These are phyloP conservation scores for Geopemphigus sp. DNA, from an alignment of 1,140 invertebrate genomes.

Conservation along the genomic window DNA sequence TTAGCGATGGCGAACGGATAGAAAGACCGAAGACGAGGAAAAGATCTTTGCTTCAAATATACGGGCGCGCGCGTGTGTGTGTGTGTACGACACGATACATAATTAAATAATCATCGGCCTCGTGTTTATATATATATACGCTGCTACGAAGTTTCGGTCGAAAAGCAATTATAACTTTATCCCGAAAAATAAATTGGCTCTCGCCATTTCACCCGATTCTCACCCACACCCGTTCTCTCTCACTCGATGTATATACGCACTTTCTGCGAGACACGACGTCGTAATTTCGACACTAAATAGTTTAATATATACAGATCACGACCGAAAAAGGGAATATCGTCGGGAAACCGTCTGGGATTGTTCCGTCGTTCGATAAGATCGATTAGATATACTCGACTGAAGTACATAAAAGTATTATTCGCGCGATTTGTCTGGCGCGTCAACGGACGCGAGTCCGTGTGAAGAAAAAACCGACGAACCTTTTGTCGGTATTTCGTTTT, in stretches of 20 bases:
- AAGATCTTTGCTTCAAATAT: not conserved
- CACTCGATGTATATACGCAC: not conserved
- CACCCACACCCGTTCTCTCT: no score
- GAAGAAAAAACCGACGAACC: no score
- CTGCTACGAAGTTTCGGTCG: constrained; percentile 19
- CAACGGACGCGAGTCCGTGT: no score
- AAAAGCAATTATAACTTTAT: constrained; percentile 37
- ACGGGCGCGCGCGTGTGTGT: no score
- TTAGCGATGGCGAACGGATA: constrained; percentile 6
- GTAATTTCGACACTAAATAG: constrained; percentile 24
- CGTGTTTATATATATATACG: no score
- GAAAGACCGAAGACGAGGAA: not conserved
- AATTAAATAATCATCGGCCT: constrained; percentile 36
- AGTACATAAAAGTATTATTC: no score
- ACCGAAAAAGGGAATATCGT: not conserved
- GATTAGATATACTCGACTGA: no score
- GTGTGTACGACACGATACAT: constrained; percentile 9
- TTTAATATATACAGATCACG: not conserved
- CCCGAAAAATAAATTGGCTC: constrained; percentile 42
- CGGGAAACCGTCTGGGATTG: not conserved
- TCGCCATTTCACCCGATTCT: not conserved
- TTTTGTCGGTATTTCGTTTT: no score
- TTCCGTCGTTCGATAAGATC: not conserved
- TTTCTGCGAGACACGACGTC: not conserved
- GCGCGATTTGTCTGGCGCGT: no score